A percentile compares a stretch with the other conserved stretches of the same genome.
phyloP scores from a whole-genome alignment of 30 jellyfish, hydroid and myxozoan genomes.

The Aurelia aurita region DNA sequence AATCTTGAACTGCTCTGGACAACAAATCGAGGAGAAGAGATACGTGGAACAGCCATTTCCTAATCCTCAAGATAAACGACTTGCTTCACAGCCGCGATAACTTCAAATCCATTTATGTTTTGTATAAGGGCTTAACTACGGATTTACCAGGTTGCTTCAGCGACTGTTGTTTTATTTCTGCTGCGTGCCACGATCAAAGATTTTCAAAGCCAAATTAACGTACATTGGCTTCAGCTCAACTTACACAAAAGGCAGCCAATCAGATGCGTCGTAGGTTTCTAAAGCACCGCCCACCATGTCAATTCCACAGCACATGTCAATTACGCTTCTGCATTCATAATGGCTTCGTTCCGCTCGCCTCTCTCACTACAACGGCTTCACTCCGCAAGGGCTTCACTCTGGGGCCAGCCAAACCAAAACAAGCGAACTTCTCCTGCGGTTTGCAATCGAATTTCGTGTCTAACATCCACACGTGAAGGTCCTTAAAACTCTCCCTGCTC shows the following conservation, averaged over 20 bases:
- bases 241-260: constrained; percentile 78
- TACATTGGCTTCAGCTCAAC: constrained; percentile 72
- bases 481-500: too few relatives aligned
- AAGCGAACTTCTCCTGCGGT: constrained; percentile 22
- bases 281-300: constrained; percentile 87
- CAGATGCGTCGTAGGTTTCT: constrained; percentile 52
- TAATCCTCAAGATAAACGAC: constrained; percentile 76
- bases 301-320: constrained; percentile 83
- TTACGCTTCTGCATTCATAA: constrained; percentile 59
- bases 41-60: constrained; percentile 35
- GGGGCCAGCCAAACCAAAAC: constrained; percentile 14
- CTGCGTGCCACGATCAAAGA: constrained; percentile 87
- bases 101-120: constrained; percentile 82
- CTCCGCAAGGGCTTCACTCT: too few relatives aligned
- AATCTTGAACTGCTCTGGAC: constrained; percentile 25
- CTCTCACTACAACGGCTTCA: not conserved
- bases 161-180: constrained; percentile 67
- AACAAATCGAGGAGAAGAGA: constrained; percentile 3
- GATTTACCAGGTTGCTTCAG: constrained; percentile 67
- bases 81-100: constrained; percentile 81
- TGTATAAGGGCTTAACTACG: constrained; percentile 82
- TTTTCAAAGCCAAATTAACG: constrained; percentile 78
- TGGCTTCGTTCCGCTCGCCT: constrained; percentile 52
- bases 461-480: too few relatives aligned
- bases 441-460: constrained; percentile 3